Evolutionary conservation across 2,888 invertebrate species (phyloP).

Genomic region (Megalurothrips usitatus): DNA sequence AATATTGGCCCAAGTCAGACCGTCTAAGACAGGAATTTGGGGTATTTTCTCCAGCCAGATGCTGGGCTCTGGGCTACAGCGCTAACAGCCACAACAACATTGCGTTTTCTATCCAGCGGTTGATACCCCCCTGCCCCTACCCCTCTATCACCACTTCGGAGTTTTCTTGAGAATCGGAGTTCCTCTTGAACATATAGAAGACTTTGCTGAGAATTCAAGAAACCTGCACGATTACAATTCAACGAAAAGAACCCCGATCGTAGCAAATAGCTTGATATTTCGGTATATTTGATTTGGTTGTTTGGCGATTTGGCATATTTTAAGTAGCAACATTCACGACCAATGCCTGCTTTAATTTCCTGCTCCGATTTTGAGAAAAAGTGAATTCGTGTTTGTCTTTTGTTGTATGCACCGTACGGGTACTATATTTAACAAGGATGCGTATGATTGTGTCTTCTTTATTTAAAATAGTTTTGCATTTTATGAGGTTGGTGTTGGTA

Average conservation of each 20-base stretch:
- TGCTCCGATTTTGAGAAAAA: not conserved
- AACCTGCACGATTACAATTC: not conserved
- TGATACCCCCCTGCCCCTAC: not conserved
- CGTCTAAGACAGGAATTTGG: not conserved
- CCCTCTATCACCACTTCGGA: not conserved
- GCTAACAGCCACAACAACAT: conserved; percentile 6
- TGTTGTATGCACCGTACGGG: not conserved
- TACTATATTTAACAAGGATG: not conserved
- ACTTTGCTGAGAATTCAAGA: not conserved
- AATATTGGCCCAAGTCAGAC: too few relatives aligned
- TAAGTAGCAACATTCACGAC: not conserved
- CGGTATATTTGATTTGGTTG: not conserved
- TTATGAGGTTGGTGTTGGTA: not conserved
- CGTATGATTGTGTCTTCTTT: too few relatives aligned
- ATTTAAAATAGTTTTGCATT: not conserved
- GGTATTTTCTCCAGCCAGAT: conserved; percentile 3
- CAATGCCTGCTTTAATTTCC: not conserved
- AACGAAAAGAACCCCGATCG: not conserved
- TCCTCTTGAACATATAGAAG: not conserved
- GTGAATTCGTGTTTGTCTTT: not conserved
- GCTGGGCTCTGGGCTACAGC: not conserved
- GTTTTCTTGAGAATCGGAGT: not conserved
- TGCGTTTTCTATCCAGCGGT: conserved; percentile 14
- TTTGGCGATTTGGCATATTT: conserved; percentile 10
- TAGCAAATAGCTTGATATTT: not conserved